A percentile compares a stretch with the other conserved stretches of the same genome.
Conservation (phyloP, 2,888 invertebrate genomes). For the Eudasyphora cyanicolor region DNA sequence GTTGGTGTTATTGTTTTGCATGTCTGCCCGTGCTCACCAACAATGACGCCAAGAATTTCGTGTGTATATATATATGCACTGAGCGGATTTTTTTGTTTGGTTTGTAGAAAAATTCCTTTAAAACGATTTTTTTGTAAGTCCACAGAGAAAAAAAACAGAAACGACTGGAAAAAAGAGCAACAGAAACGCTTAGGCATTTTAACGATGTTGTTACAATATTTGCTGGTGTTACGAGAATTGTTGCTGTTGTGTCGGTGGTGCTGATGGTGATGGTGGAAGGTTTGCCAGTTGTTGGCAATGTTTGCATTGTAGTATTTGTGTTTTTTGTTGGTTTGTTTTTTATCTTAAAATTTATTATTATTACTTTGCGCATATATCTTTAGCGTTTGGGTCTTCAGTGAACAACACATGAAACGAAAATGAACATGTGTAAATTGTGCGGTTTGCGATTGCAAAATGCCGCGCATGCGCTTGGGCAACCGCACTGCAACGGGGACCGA, state of each 20-base stretch:
- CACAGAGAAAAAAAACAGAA: not conserved
- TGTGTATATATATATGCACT: too few relatives aligned
- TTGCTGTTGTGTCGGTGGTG: constrained; percentile 20
- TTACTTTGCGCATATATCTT: constrained; percentile 29
- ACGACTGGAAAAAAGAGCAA: not conserved
- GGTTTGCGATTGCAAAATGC: constrained; percentile 30
- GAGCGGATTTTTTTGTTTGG: not conserved
- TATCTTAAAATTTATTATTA: constrained; percentile 46
- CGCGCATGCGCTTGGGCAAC: not conserved
- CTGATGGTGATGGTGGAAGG: not conserved
- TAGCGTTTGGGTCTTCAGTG: constrained; percentile 13
- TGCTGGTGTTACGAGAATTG: too few relatives aligned
- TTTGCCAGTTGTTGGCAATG: not conserved
- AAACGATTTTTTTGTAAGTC: not conserved
- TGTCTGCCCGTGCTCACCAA: not conserved
- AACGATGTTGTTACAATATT: constrained; percentile 32
- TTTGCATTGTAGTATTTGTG: not conserved
- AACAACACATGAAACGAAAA: not conserved
- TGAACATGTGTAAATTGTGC: constrained; percentile 42
- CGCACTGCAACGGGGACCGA: not conserved
- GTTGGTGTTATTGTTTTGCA: not conserved
- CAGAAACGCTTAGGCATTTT: constrained; percentile 34
- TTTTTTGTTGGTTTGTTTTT: constrained; percentile 15
- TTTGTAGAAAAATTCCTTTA: constrained; percentile 33
- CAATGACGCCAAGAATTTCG: not conserved